Evolutionary conservation across 2,888 invertebrate genomes (phyloP), one percentile per base, ranked within the genome.

Genomic region (Netelia melanura): DNA sequence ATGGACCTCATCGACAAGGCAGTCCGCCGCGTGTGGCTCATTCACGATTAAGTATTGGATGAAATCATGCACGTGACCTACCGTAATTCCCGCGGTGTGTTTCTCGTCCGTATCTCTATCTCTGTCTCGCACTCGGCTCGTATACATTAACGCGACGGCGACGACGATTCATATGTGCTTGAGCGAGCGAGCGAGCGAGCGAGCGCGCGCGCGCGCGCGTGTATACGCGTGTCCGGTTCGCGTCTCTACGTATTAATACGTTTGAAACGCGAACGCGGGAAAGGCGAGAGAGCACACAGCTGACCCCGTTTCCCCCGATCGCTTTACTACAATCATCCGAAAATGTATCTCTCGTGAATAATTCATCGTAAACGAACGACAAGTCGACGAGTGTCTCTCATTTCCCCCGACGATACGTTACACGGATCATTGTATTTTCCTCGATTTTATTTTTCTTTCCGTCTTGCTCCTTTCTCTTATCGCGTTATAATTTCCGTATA

Each of bases 41-140:
- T 88, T 89, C 87, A 88, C 90, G 88, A 90, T 91, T 87, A 87
- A 91, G 90, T 90, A 91, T 91, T 90, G 91, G 89, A 86, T 87
- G 89, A 87, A 88, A 89, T 90, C 89, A 88, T 87, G 87, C 92
- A 91, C 92, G 91, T 92, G 92, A 91, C 91, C 91, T 90, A 88
- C 88, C 88, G 87, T 91, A 91, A 91, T 90, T 87, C 88, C 68
- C 82, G 75, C 81, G 75, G 65, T 78, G 68, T 64, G 80, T 81
- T 71, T 75, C 65, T 21, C 43, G 43, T 56, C 58, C 61, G 58
- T 25, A n/a, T 44, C 44, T 62, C 58, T 56, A 65, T 54, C 65
- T 65, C 30, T 38, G 25, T 52, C 65, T 1, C 64, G 52, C 44
- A 48, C 75, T 74, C 75, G 81, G 38, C 67, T 48, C 61, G 81